These are phyloP conservation scores for Protonemura montana DNA, from an alignment of 2,888 invertebrate species.

Conservation along the genomic window DNA sequence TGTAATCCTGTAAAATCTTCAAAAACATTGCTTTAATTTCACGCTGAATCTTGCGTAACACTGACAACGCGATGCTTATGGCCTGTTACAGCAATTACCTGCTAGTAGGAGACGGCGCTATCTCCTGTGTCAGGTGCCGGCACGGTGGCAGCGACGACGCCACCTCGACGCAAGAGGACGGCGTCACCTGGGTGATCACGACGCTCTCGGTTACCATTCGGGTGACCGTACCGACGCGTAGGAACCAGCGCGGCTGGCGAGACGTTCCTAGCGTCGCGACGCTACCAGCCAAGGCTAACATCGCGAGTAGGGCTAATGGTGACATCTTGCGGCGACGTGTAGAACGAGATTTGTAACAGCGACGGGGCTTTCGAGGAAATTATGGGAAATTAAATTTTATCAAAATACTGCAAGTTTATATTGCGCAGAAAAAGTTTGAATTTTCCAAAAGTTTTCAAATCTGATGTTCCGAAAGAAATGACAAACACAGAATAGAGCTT, in stretches of 20 bases:
- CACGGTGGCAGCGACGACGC: constrained; percentile 58
- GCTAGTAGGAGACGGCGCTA: constrained; percentile 18
- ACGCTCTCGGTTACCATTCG: constrained; percentile 54
- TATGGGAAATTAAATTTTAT: no score
- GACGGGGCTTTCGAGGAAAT: no score
- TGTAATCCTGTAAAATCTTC: no score
- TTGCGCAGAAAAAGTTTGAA: no score
- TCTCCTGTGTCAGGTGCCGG: constrained; percentile 55
- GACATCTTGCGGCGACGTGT: not conserved
- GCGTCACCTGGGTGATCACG: constrained; percentile 55
- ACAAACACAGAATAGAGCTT: no score
- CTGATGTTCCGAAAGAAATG: no score
- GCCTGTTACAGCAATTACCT: constrained; percentile 15
- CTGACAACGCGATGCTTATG: no score
- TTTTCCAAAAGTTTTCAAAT: no score
- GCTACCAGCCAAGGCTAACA: not conserved
- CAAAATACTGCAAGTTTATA: no score
- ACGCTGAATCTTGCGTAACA: no score
- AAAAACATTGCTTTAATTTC: no score
- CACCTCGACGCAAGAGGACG: constrained; percentile 59
- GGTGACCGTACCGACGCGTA: constrained; percentile 52
- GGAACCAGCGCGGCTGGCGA: constrained; percentile 41
- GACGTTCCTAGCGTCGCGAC: constrained; percentile 16
- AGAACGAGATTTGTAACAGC: no score
- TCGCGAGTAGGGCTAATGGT: not conserved